These are phyloP conservation scores for Bathynomus jamesi DNA, from an alignment of 1,140 invertebrate species.

Conservation along the genomic window DNA sequence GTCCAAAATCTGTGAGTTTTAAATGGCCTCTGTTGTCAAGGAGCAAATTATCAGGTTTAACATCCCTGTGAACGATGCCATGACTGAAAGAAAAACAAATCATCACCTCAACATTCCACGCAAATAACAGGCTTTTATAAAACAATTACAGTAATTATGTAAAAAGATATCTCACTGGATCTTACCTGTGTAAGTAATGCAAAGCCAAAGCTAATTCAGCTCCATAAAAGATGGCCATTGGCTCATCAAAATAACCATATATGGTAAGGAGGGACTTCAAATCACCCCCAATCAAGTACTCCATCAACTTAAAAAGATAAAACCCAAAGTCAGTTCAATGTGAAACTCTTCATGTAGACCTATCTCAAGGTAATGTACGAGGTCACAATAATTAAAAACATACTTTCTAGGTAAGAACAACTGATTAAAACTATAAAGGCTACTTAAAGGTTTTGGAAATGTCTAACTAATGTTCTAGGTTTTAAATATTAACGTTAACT, in stretches of 20 bases:
- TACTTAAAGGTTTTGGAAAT: too few relatives aligned
- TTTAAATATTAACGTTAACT: too few relatives aligned
- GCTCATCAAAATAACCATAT: constrained; percentile 82
- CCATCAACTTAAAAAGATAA: constrained; percentile 65
- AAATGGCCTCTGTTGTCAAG: constrained; percentile 90
- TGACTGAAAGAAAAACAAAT: constrained; percentile 60
- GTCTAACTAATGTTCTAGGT: too few relatives aligned
- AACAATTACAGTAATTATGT: too few relatives aligned
- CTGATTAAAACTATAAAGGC: too few relatives aligned
- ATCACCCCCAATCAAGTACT: constrained; percentile 94
- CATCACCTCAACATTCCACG: too few relatives aligned
- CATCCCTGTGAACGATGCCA: constrained; percentile 91
- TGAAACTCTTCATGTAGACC: too few relatives aligned
- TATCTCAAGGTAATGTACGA: too few relatives aligned
- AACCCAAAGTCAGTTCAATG: too few relatives aligned
- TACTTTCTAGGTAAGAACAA: too few relatives aligned
- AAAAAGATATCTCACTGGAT: neutral
- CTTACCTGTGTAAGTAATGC: constrained; percentile 78
- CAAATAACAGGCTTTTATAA: too few relatives aligned
- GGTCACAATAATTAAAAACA: too few relatives aligned
- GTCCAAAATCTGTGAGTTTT: constrained; percentile 96
- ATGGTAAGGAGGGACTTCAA: constrained; percentile 80
- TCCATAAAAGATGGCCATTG: constrained; percentile 83
- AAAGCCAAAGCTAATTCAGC: constrained; percentile 91
- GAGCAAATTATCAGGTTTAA: constrained; percentile 97